phyloP scores from a whole-genome alignment of 2,797 vertebrate species.

The Anolis apletophallus region DNA sequence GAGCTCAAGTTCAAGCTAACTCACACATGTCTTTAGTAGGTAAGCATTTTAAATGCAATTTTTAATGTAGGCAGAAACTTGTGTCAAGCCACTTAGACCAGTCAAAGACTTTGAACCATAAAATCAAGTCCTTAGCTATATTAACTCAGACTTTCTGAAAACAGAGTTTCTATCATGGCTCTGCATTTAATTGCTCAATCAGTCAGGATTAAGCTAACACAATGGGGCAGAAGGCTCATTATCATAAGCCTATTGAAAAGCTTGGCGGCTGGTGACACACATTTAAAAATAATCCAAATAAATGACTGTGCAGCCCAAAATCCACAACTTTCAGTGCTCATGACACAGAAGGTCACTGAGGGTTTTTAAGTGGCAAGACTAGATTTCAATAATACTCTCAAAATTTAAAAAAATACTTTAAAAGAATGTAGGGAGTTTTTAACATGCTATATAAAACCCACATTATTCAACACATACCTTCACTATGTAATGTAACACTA shows the following conservation, averaged over 20 bases:
- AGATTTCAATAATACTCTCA: conserved; percentile 8
- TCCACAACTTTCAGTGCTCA: background rate
- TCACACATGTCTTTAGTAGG: background rate
- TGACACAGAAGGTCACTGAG: background rate
- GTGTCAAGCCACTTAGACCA: background rate
- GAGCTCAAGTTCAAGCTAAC: background rate
- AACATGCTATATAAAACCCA: background rate
- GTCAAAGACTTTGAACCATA: conserved; percentile 6
- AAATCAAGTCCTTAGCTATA: background rate
- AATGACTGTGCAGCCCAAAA: conserved; percentile 24
- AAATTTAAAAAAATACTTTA: background rate
- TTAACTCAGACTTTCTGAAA: conserved; percentile 22
- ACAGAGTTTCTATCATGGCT: background rate
- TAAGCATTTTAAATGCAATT: background rate
- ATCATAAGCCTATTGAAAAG: conserved; percentile 29
- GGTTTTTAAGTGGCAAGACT: conserved; percentile 8
- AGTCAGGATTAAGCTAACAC: conserved; percentile 38
- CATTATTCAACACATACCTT: background rate
- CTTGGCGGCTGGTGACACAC: conserved; percentile 38
- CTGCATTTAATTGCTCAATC: conserved; percentile 34
- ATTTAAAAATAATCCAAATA: conserved; percentile 39
- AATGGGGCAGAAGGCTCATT: background rate
- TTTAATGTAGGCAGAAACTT: background rate
- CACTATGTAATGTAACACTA: background rate
- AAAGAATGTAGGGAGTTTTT: background rate